phyloP scores from a whole-genome alignment of 2,797 vertebrate species.

The Erpetoichthys calabaricus region DNA sequence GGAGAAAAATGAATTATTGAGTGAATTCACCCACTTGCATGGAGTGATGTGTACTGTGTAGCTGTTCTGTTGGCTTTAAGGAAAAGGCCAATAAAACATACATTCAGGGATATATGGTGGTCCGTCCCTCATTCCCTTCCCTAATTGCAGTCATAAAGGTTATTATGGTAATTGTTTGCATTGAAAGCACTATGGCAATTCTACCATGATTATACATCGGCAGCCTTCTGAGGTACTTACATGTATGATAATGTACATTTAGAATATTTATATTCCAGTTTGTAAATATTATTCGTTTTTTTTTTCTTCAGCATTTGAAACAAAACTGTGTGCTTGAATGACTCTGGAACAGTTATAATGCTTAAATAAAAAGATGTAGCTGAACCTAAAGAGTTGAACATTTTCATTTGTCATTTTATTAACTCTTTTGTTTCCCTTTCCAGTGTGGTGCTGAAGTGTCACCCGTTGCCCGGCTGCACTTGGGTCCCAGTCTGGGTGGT shows the following conservation, averaged over 20 bases:
- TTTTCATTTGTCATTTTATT: too few relatives aligned
- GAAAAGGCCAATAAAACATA: slow-evolving; percentile 26
- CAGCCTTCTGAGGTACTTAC: slow-evolving; percentile 50
- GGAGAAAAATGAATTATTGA: not conserved
- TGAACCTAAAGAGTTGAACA: slow-evolving; percentile 27
- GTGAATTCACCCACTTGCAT: not conserved
- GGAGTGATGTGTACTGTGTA: not conserved
- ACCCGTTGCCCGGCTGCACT: too few relatives aligned
- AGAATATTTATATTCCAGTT: slow-evolving; percentile 76
- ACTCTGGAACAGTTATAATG: slow-evolving; percentile 61
- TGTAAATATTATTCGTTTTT: slow-evolving; percentile 60
- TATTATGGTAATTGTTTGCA: slow-evolving; percentile 23
- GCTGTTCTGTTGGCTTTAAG: not conserved
- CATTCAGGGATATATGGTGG: slow-evolving; percentile 28
- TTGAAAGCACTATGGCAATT: slow-evolving; percentile 48
- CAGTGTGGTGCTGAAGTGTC: too few relatives aligned
- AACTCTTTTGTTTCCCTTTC: too few relatives aligned
- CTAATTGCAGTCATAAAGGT: slow-evolving; percentile 24
- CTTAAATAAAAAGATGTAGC: slow-evolving; percentile 62
- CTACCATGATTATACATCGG: slow-evolving; percentile 33
- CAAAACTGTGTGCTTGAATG: slow-evolving; percentile 56
- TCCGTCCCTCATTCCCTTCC: slow-evolving; percentile 1
- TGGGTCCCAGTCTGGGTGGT: too few relatives aligned
- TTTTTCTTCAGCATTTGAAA: slow-evolving; percentile 34
- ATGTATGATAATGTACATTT: slow-evolving; percentile 78